These are phyloP conservation scores for Nemopilema nomurai DNA, from an alignment of 30 jellyfish, hydroid and myxozoan genomes.

Conservation along the genomic window DNA sequence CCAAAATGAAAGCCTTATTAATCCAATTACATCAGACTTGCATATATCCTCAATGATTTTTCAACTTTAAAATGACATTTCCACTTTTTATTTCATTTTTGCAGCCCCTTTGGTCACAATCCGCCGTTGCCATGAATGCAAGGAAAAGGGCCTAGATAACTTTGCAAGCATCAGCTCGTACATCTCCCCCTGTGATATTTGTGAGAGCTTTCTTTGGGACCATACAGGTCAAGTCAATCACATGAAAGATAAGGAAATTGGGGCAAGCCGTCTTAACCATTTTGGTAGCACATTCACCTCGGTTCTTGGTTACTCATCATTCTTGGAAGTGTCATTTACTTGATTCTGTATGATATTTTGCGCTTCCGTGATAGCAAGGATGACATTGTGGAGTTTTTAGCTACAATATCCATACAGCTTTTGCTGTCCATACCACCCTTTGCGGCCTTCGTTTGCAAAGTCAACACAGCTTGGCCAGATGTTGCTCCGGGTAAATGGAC, in stretches of 20 bases:
- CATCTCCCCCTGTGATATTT: conserved; percentile 89
- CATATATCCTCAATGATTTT: too few species aligned
- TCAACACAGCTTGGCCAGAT: conserved; percentile 79
- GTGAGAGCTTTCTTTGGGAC: conserved; percentile 99
- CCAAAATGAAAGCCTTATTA: too few species aligned
- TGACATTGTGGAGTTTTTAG: conserved; percentile 85
- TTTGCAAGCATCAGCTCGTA: conserved; percentile 88
- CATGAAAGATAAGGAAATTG: conserved; percentile 86
- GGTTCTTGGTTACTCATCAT: conserved; percentile 79
- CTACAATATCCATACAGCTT: conserved; percentile 82
- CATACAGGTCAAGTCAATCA: conserved; percentile 77
- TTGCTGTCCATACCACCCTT: conserved; percentile 82
- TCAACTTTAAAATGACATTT: too few species aligned
- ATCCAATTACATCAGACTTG: too few species aligned
- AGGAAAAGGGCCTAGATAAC: conserved; percentile 84
- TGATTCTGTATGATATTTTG: conserved; percentile 59
- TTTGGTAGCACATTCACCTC: conserved; percentile 79
- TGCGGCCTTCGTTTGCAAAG: conserved; percentile 66
- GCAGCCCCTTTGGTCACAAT: conserved; percentile 95
- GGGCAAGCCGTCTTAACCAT: conserved; percentile 95
- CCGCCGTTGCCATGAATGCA: conserved; percentile 93
- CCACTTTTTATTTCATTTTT: neutral
- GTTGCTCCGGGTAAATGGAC: conserved; percentile 99
- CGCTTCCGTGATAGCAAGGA: conserved; percentile 71
- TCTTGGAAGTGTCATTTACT: conserved; percentile 43